A percentile compares a stretch with the other conserved stretches of the same genome.
These are phyloP conservation scores for Argyrosomus japonicus DNA, from an alignment of 2,113 vertebrate genomes.

Conservation along the genomic window DNA sequence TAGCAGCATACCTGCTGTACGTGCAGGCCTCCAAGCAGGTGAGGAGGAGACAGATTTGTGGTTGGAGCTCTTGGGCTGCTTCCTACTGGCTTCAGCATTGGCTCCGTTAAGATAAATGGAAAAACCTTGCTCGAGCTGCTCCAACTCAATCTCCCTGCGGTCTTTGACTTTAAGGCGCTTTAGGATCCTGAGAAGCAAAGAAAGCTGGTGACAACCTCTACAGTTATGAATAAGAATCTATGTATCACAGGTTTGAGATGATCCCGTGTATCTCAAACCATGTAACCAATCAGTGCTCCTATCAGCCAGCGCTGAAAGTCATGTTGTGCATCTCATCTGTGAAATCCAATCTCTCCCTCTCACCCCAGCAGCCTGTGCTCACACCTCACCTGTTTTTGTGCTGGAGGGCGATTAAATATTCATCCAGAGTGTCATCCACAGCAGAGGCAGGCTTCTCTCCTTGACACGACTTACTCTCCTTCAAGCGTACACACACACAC, in stretches of 20 bases:
- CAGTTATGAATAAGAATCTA: neutral
- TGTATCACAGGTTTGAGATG: neutral
- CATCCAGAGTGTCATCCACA: constrained; percentile 92
- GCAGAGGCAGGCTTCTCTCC: constrained; percentile 84
- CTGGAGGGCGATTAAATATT: constrained; percentile 95
- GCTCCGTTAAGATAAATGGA: constrained; percentile 96
- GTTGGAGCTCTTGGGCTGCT: constrained; percentile 63
- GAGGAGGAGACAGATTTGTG: constrained; percentile 46
- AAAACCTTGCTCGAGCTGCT: constrained; percentile 93
- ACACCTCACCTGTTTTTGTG: constrained; percentile 91
- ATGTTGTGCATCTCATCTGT: constrained; percentile 33
- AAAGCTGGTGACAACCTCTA: constrained; percentile 1
- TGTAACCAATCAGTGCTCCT: constrained; percentile 49
- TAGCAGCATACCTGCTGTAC: constrained; percentile 83
- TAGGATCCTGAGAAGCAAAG: constrained; percentile 83
- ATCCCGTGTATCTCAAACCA: constrained; percentile 3
- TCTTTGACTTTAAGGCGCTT: constrained; percentile 87
- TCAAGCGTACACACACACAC: constrained; percentile 69
- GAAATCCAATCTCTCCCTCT: constrained; percentile 65
- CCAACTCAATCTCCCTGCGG: constrained; percentile 85
- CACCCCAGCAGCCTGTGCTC: constrained; percentile 53
- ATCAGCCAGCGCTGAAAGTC: constrained; percentile 39
- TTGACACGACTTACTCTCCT: constrained; percentile 74
- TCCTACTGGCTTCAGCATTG: constrained; percentile 85
- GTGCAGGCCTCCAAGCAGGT: constrained; percentile 68